Base-by-base conservation (phyloP, 2,888 invertebrate genomes). In the Luperina testacea region DNA sequence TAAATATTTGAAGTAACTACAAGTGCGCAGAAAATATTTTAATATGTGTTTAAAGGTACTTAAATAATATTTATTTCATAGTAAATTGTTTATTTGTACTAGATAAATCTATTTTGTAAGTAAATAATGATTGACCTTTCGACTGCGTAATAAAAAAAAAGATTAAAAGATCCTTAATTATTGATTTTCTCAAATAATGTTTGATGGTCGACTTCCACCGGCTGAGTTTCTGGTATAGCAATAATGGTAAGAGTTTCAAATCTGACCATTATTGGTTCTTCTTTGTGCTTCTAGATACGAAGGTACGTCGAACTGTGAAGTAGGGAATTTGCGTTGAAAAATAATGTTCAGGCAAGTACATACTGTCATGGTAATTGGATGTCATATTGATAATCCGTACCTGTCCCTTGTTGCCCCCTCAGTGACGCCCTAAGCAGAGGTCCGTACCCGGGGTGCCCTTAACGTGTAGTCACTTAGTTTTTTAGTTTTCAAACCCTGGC, bases 1-100 rank as follows among this genome's bases (percentile, higher is more conserved):
- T 72, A 57, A 32, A 71, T 72, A 38, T 72, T 63, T 69, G 63
- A 59, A 80, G 81, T 81, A 69, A 45, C 27, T 27, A 83, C 64
- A 85, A 78, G 24, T 79, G 64, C 64, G 53, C 75, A 83, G 61
- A 38, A 76, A 74, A 59, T 65, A 70, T 32, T 32, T 32, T 1
- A 32, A 32, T 32, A 32, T 32, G n/a, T 45, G n/a, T 65, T 38
- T 51, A 17, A 13, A 9, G 13, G 32, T 32, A 17, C 24, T 67
- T 59, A 15, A 32, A 65, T 24, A 61, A 67, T 27, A 48, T 71
- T 67, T 76, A 67, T 61, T 63, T 63, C 13, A n/a, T n/a, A 77
- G 48, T 67, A 24, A 57, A 15, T 81, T 63, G 24, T 69, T 42
- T 24, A 53, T 5, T 53, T 70, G 27, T 6, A 27, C 48, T 20